Evolutionary conservation across 1,140 invertebrate species (phyloP), one percentile per base, ranked within the genome.

Genomic region (Nephila pilipes): DNA sequence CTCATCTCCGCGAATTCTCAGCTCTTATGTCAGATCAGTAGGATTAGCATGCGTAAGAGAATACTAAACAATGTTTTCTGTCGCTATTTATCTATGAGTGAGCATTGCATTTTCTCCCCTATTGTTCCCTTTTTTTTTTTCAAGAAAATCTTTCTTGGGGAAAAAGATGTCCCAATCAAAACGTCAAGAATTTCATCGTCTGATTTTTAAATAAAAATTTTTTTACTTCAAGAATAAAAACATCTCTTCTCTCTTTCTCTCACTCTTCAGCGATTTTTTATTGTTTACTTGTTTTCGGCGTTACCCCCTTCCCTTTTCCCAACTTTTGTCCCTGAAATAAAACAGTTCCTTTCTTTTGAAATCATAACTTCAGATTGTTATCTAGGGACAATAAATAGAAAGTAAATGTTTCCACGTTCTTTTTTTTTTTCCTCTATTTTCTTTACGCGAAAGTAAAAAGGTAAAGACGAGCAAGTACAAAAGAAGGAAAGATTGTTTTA

Each of bases 151-250:
- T 25, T 10, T 20, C 38, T 25, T 10, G 46, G 5, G 22, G 1
- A 54, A 81, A 16, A 54, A 81, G n/a, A 81, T 54, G 80, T n/a
- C 38, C 80, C 80, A 81, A 81, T 81, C 80, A 81, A 81, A 81
- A 54, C 38, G 69, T 75, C 69, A 75, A 75, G 29, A 75, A 36
- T 75, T 75, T 75, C 29, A 75, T 75, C 69, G 69, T 75, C 69
- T 75, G 69, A 75, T 75, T 36, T 75, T 75, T 75, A 75, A 75
- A 75, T 75, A 75, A 36, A 32, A 75, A 75, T 75, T 75, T 75
- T 22, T 25, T 36, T 20, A 32, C 12, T 10, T 46, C 8, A 75
- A 75, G 32, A 75, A 75, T 75, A 32, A 75, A 75, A 75, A 75
- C 69, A 75, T 75, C 22, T 65, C 25, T 65, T 65, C 63, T 25